Evolutionary conservation across 2,888 invertebrate species (phyloP).

Genomic region (Trachelus tabidus): DNA sequence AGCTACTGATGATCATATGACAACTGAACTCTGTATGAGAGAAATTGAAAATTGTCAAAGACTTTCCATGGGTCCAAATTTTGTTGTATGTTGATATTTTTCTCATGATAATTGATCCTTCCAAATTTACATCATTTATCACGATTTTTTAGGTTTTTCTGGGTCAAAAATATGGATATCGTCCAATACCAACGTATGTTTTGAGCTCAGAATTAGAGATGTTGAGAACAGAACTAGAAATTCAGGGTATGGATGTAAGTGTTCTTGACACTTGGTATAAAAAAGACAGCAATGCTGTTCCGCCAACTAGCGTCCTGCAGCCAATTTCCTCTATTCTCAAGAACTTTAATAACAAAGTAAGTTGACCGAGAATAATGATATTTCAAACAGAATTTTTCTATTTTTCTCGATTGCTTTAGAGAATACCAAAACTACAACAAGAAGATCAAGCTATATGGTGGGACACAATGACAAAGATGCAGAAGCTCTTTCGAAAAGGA

Average conservation of each 20-base stretch:
- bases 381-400: neutral
- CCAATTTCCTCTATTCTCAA: constrained; percentile 97
- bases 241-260: constrained; percentile 83
- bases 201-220: constrained; percentile 90
- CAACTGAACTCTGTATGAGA: constrained; percentile 96
- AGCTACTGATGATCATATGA: constrained; percentile 99
- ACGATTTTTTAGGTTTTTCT: constrained; percentile 80
- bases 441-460: constrained; percentile 98
- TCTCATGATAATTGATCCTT: constrained; percentile 1
- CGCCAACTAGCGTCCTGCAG: constrained; percentile 93
- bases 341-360: constrained; percentile 97
- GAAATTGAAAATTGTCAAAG: constrained; percentile 98
- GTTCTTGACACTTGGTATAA: constrained; percentile 95
- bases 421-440: constrained; percentile 94
- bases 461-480: constrained; percentile 96
- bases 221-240: constrained; percentile 86
- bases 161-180: constrained; percentile 98
- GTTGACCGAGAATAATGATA: constrained; percentile 3
- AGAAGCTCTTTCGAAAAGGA: constrained; percentile 92
- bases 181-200: constrained; percentile 96
- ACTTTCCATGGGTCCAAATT: constrained; percentile 97
- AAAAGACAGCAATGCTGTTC: constrained; percentile 96
- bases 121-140: neutral
- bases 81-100: constrained; percentile 75
- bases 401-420: constrained; percentile 66